Conservation (phyloP, 1,140 invertebrate species). For the Rhagoletis zephyria region DNA sequence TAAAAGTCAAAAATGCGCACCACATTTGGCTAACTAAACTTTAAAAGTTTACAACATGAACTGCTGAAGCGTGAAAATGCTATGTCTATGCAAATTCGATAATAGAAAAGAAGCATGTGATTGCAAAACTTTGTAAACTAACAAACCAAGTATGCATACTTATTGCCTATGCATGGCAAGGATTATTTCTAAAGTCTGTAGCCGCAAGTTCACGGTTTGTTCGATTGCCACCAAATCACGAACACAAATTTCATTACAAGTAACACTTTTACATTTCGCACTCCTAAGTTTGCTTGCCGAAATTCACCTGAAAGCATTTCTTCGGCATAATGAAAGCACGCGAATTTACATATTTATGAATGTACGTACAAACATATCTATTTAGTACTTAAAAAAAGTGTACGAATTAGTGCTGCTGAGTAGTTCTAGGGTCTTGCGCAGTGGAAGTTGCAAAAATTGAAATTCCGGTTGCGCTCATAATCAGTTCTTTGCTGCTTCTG, state of each 20-base stretch:
- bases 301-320: neutral
- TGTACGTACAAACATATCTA: neutral
- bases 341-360: neutral
- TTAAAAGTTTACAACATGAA: neutral
- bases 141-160: neutral
- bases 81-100: neutral
- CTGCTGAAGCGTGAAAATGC: neutral
- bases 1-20: neutral
- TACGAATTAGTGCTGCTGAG: neutral
- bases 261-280: neutral
- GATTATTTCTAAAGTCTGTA: neutral
- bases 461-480: neutral
- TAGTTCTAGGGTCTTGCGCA: neutral
- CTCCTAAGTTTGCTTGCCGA: neutral
- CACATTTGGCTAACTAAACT: neutral
- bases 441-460: neutral
- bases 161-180: neutral
- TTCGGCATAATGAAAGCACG: neutral
- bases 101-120: neutral
- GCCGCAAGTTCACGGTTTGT: neutral
- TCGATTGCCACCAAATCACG: neutral
- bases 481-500: neutral
- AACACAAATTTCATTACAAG: constrained; percentile 1
- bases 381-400: neutral
- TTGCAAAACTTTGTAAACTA: neutral